phyloP scores from a whole-genome alignment of 1,140 invertebrate species.

The Watersipora subatra region DNA sequence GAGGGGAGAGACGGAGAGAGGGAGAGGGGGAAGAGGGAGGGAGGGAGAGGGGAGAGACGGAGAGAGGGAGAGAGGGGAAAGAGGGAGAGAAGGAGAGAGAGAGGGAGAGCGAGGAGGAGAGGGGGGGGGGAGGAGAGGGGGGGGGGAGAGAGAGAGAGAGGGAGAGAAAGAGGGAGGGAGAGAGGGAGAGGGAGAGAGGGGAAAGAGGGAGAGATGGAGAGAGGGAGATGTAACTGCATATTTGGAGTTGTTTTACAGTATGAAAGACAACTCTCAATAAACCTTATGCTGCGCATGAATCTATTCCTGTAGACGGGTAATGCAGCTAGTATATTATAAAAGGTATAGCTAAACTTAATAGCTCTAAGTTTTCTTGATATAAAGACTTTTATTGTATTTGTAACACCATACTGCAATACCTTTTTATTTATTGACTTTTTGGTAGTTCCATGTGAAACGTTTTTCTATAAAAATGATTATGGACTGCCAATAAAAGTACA shows the following conservation, averaged over 20 bases:
- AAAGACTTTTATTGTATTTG: slow-evolving; percentile 13
- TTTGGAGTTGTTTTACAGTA: too few species aligned
- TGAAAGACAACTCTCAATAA: too few species aligned
- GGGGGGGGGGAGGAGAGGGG: not conserved
- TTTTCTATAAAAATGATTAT: too few species aligned
- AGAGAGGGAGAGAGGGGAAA: not conserved
- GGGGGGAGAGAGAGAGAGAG: not conserved
- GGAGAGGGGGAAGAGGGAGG: not conserved
- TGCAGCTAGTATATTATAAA: too few species aligned
- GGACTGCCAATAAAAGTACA: too few species aligned
- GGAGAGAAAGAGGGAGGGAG: not conserved
- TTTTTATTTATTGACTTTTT: slow-evolving; percentile 15
- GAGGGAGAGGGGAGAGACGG: not conserved
- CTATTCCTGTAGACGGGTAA: too few species aligned
- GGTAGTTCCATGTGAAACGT: slow-evolving; percentile 13
- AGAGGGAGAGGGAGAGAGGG: slow-evolving; percentile 5
- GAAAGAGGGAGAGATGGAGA: too few species aligned
- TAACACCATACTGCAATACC: slow-evolving; percentile 12
- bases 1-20: not conserved
- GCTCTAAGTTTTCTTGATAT: slow-evolving; percentile 14
- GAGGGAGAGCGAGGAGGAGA: too few species aligned
- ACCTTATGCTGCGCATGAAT: too few species aligned
- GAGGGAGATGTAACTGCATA: too few species aligned
- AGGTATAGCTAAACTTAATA: slow-evolving; percentile 13
- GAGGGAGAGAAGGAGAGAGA: not conserved